Evolutionary conservation across 2,888 invertebrate genomes (phyloP).

Genomic region (Drosophila siamana): DNA sequence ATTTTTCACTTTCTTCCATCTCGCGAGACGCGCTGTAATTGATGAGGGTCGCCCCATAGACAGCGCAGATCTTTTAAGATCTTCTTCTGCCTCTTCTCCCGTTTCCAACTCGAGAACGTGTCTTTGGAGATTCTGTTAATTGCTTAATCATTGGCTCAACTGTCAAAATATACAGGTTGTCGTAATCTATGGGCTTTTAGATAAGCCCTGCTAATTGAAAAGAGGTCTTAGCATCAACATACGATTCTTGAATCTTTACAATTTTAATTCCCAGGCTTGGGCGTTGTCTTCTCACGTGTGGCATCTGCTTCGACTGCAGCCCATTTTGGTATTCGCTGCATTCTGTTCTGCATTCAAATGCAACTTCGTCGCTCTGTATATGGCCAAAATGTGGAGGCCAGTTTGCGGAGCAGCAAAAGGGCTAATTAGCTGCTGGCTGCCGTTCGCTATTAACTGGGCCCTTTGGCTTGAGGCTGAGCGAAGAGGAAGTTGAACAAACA

Average conservation of each 20-base stretch:
- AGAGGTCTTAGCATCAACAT: constrained; percentile 41
- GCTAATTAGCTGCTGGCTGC: constrained; percentile 29
- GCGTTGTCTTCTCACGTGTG: constrained; percentile 59
- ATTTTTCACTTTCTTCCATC: constrained; percentile 76
- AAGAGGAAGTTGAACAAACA: constrained; percentile 35
- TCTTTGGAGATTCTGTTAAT: constrained; percentile 55
- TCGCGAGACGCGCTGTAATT: constrained; percentile 52
- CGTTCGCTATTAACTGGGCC: constrained; percentile 35
- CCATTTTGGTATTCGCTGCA: constrained; percentile 41
- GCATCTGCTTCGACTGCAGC: constrained; percentile 31
- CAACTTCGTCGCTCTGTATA: constrained; percentile 13
- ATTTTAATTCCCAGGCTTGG: constrained; percentile 31
- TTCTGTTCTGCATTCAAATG: constrained; percentile 21
- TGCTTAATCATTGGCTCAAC: constrained; percentile 69
- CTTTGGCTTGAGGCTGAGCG: constrained; percentile 7
- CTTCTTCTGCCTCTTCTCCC: constrained; percentile 31
- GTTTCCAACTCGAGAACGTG: constrained; percentile 50
- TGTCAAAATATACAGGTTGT: constrained; percentile 74
- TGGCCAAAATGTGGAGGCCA: constrained; percentile 10
- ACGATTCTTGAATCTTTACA: constrained; percentile 20
- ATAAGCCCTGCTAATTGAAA: constrained; percentile 72
- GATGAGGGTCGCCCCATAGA: constrained; percentile 60
- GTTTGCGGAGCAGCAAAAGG: constrained; percentile 5
- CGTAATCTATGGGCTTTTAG: constrained; percentile 73
- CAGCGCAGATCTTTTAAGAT: constrained; percentile 45